phyloP scores from a whole-genome alignment of 2,888 invertebrate species.

The Eilema caniola region DNA sequence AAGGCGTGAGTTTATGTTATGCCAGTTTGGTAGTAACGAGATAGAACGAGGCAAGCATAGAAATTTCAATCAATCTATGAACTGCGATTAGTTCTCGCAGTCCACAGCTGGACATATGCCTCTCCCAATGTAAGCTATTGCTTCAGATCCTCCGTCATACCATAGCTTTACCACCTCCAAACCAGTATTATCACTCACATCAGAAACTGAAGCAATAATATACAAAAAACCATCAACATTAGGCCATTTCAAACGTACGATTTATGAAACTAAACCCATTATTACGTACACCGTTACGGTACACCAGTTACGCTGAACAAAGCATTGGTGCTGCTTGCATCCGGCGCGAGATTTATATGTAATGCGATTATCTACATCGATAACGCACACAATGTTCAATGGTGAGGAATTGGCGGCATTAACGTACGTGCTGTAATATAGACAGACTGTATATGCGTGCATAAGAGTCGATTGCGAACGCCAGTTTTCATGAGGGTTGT shows the following conservation, averaged over 20 bases:
- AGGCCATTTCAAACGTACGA: constrained; percentile 11
- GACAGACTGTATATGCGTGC: not conserved
- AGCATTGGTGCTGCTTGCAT: constrained; percentile 36
- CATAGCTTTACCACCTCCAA: too few relatives aligned
- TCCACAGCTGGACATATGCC: too few relatives aligned
- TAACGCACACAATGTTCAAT: constrained; percentile 25
- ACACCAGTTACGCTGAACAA: constrained; percentile 25
- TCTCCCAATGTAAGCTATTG: too few relatives aligned
- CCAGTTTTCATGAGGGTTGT: not conserved
- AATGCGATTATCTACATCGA: constrained; percentile 40
- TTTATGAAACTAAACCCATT: constrained; percentile 24
- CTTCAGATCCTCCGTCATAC: too few relatives aligned
- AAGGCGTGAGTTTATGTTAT: too few relatives aligned
- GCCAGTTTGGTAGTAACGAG: too few relatives aligned
- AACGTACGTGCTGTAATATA: not conserved
- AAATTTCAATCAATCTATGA: too few relatives aligned
- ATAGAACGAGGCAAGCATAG: too few relatives aligned
- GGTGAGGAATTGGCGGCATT: not conserved
- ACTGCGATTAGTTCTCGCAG: too few relatives aligned
- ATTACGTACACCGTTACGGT: constrained; percentile 29
- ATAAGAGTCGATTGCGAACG: not conserved
- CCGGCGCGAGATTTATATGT: constrained; percentile 49
- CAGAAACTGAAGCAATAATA: not conserved
- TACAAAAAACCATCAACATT: constrained; percentile 1
- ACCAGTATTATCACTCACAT: not conserved